Conservation (phyloP, 2,113 vertebrate species). For the Cranoglanis bouderius region DNA sequence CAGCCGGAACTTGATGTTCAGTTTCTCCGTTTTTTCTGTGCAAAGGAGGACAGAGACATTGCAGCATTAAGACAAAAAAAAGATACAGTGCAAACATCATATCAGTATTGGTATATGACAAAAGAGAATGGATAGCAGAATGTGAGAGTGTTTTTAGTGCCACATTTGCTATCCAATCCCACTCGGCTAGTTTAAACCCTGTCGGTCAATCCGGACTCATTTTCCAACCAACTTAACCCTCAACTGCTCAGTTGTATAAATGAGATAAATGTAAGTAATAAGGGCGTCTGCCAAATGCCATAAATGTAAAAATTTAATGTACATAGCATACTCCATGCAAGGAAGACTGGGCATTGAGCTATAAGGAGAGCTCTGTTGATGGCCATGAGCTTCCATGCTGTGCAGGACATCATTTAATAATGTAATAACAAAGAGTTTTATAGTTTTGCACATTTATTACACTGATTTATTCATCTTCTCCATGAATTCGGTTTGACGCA, state of each 20-base stretch:
- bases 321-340: neutral
- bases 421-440: too few relatives aligned
- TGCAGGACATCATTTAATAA: neutral
- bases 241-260: too few relatives aligned
- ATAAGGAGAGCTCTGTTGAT: neutral
- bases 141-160: neutral
- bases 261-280: too few relatives aligned
- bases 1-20: conserved; percentile 76
- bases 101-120: neutral
- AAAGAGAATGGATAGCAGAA: neutral
- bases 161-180: neutral
- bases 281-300: neutral
- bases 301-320: too few relatives aligned
- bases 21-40: conserved; percentile 67
- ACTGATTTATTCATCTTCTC: too few relatives aligned
- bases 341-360: neutral
- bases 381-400: neutral
- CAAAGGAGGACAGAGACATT: neutral
- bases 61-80: neutral
- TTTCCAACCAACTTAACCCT: too few relatives aligned
- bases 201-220: too few relatives aligned
- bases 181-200: too few relatives aligned
- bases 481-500: too few relatives aligned
- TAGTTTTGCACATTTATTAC: too few relatives aligned
- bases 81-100: neutral